These are phyloP conservation scores for Pygmarrhopalites habei DNA, from an alignment of 1,140 invertebrate genomes.

Conservation along the genomic window DNA sequence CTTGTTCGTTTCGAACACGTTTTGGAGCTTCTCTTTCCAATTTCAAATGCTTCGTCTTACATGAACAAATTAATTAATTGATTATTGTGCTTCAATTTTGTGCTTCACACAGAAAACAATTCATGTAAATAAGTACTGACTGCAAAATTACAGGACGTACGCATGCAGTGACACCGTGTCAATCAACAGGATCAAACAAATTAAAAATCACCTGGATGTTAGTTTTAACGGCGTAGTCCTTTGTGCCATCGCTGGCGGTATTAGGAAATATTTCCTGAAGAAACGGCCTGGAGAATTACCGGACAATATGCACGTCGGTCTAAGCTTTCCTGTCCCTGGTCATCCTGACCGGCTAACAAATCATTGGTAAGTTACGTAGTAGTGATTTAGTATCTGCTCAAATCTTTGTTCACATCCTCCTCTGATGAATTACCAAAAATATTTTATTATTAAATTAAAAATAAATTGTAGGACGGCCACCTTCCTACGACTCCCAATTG, in stretches of 20 bases:
- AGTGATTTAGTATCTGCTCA: not conserved
- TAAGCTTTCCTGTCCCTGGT: constrained; percentile 5
- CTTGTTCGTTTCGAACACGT: too few species aligned
- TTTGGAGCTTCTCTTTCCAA: too few species aligned
- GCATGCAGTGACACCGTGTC: not conserved
- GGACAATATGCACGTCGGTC: not conserved
- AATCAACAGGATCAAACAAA: not conserved
- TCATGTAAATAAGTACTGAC: too few species aligned
- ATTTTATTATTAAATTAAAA: too few species aligned
- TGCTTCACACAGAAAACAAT: too few species aligned
- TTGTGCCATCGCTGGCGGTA: not conserved
- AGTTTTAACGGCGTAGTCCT: constrained; percentile 6
- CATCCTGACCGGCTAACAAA: constrained; percentile 5
- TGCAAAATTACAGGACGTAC: too few species aligned
- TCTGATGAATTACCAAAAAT: not conserved
- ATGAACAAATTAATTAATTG: too few species aligned
- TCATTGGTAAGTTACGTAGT: constrained; percentile 13
- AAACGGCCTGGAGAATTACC: not conserved
- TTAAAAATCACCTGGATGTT: not conserved
- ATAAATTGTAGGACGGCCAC: not conserved
- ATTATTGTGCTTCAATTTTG: too few species aligned
- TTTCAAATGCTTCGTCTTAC: too few species aligned
- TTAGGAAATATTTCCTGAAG: not conserved
- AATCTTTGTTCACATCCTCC: too few species aligned
- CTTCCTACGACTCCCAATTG: not conserved